Evolutionary conservation across 2,888 invertebrate genomes (phyloP).

Genomic region (Rutpela maculata): DNA sequence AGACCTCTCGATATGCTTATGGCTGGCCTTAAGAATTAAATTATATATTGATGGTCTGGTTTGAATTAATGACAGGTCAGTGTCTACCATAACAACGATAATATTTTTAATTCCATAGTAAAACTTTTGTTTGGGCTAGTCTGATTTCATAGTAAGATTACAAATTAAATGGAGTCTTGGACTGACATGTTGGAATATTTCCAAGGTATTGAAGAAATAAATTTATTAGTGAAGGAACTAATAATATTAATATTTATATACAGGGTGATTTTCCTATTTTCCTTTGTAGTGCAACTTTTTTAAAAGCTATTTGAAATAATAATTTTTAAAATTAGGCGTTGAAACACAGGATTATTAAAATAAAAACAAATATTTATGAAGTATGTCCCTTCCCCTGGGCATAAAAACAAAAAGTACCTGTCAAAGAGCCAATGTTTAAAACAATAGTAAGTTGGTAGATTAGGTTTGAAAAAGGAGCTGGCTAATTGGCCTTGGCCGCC

Average conservation of each 20-base stretch:
- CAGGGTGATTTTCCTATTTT: no score
- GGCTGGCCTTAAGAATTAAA: slow-evolving; percentile 44
- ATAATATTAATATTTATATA: slow-evolving; percentile 3
- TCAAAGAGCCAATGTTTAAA: no score
- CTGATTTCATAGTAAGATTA: slow-evolving; percentile 12
- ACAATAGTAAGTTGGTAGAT: no score
- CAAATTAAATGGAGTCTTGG: slow-evolving; percentile 7
- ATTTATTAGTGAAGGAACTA: background rate
- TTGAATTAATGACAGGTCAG: slow-evolving; percentile 36
- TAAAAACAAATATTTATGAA: no score
- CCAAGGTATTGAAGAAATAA: background rate
- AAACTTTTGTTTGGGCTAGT: background rate
- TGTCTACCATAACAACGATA: slow-evolving; percentile 26
- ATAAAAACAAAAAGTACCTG: no score
- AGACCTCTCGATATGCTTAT: slow-evolving; percentile 50
- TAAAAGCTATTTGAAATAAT: no score
- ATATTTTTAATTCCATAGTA: slow-evolving; percentile 30
- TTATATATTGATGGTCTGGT: slow-evolving; percentile 49
- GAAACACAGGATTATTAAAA: no score
- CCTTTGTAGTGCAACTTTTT: no score
- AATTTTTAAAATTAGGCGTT: no score
- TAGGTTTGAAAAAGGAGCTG: no score
- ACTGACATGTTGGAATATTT: slow-evolving; percentile 8
- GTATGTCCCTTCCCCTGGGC: no score
- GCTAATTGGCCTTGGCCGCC: no score